phyloP scores from a whole-genome alignment of 1,140 invertebrate genomes.

The Apis dorsata region DNA sequence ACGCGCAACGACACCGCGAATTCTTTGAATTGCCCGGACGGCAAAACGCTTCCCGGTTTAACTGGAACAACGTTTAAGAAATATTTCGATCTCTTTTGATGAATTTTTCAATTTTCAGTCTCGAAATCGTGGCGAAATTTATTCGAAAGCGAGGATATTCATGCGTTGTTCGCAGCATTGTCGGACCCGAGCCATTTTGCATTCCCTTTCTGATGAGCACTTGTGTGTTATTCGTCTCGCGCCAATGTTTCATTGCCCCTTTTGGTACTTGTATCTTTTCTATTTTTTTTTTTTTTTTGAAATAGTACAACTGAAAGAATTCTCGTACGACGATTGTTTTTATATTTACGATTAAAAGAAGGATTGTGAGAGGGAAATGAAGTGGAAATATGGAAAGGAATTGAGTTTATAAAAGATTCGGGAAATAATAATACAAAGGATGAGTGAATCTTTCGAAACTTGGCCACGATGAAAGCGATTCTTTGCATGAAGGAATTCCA shows the following conservation, averaged over 20 bases:
- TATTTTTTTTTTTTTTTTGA: no score
- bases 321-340: no score
- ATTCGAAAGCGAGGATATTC: no score
- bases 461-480: neutral
- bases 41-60: neutral
- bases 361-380: neutral
- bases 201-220: neutral
- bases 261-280: no score
- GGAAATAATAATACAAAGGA: slow-evolving; percentile 4
- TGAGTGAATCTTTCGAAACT: neutral
- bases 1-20: slow-evolving; percentile 21
- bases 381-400: neutral
- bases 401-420: neutral
- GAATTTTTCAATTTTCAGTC: neutral
- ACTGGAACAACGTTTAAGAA: no score
- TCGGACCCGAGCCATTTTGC: neutral
- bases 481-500: no score
- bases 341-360: no score
- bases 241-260: no score
- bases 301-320: neutral
- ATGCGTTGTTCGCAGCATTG: neutral
- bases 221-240: neutral
- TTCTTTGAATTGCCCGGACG: slow-evolving; percentile 27
- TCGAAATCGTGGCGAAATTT: no score
- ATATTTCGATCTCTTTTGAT: neutral